Conservation (phyloP, 2,888 invertebrate species). For the Chirona hameri region DNA sequence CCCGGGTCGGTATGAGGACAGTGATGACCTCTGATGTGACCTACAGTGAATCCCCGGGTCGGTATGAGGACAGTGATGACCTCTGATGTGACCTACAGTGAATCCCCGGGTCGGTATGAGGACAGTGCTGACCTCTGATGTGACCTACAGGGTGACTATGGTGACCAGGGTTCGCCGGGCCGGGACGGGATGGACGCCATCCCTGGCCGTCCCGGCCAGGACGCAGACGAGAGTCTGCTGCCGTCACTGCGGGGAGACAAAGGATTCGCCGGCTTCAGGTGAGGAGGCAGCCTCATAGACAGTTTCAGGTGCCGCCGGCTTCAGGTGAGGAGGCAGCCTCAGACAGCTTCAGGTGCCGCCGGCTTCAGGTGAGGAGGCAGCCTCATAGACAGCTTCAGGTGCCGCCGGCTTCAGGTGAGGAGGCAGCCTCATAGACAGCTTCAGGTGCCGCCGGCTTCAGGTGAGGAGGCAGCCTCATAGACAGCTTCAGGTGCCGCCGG, state of each 20-base stretch:
- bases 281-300: neutral
- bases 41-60: too few species aligned
- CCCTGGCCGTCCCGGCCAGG: constrained; percentile 22
- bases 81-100: too few species aligned
- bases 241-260: neutral
- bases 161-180: constrained; percentile 28
- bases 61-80: too few species aligned
- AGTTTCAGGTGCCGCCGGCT: neutral
- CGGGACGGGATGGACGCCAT: constrained; percentile 28
- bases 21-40: too few species aligned
- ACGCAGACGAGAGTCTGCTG: neutral
- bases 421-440: neutral
- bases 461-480: neutral
- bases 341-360: too few species aligned
- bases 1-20: too few species aligned
- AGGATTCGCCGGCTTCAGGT: constrained; percentile 8
- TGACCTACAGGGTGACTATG: constrained; percentile 29
- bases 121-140: too few species aligned
- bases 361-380: constrained; percentile 8
- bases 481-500: neutral
- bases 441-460: constrained; percentile 7
- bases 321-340: neutral
- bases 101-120: too few species aligned
- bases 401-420: constrained; percentile 9
- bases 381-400: too few species aligned